Evolutionary conservation across 2,797 vertebrate species (phyloP), one percentile per base, ranked within the genome.

Genomic region (Pipistrellus pipistrellus): DNA sequence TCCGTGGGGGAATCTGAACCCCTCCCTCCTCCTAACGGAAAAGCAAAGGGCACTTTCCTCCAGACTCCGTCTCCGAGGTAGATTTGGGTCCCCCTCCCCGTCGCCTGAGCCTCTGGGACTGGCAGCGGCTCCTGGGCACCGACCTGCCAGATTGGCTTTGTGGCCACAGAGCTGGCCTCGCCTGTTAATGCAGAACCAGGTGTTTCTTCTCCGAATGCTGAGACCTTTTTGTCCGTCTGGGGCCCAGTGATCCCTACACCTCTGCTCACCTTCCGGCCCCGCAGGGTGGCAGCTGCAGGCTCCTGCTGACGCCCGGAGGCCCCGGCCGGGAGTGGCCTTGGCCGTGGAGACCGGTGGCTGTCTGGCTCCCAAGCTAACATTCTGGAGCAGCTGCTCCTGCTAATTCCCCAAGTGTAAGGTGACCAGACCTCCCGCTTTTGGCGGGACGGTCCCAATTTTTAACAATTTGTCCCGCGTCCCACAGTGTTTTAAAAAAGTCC

Each of bases 281-380:
- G 53, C 44, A 46, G 75, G 23, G 2, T 5, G 11, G 1, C 41
- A 35, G 69, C 88, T 72, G 75, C 76, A 53, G 6, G 55, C 72
- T 30, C 32, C 46, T 38, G 53, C 0, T 10, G 7, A 0, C n/a
- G 6, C 2, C 23, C 32, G 5, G 62, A 8, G 32, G 18, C 23
- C 66, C 13, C 0, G 11, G 38, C 32, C 4, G 44, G 38, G 51
- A 25, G 84, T 30, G 13, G 23, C 30, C 46, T 18, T 1, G 15
- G 23, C 32, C 41, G 38, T 2, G 27, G 59, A 90, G 68, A n/a
- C 32, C 18, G 13, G 20, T 30, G 64, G n/a, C 21, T 32, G 0
- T 25, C 72, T 17, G 0, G 30, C 30, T 69, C 78, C 44, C 68
- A 17, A 62, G 35, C 32, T 12, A 18, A 12, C 46, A 68, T 48